A percentile compares a stretch with the other conserved stretches of the same genome.
phyloP scores from a whole-genome alignment of 2,797 vertebrate genomes.

The Falco cherrug region DNA sequence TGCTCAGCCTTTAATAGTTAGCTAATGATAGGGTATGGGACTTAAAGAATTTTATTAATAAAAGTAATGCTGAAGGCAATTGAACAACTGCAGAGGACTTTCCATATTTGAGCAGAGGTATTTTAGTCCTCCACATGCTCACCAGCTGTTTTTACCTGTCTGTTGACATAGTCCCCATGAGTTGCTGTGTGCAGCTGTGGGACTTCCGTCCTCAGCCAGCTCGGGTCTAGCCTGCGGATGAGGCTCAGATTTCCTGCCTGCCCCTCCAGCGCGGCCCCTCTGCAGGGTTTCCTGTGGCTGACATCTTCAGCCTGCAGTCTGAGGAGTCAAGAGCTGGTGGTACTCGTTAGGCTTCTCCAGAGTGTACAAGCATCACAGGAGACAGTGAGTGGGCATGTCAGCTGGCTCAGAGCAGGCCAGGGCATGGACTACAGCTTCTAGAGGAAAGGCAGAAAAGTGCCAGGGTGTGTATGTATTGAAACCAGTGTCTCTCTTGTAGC shows the following conservation, averaged over 20 bases:
- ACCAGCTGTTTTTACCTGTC: slow-evolving; percentile 49
- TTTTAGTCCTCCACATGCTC: background rate
- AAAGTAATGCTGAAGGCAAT: background rate
- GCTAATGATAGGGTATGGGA: slow-evolving; percentile 31
- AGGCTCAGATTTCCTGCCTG: slow-evolving; percentile 60
- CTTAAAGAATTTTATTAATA: background rate
- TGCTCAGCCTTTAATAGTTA: background rate
- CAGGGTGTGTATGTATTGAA: background rate
- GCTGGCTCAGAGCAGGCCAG: background rate
- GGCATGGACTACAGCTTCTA: background rate
- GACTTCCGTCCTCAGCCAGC: background rate
- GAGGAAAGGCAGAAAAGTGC: background rate
- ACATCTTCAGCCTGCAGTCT: background rate
- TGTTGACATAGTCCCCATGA: background rate
- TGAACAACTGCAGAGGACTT: background rate
- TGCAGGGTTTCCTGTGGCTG: slow-evolving; percentile 44
- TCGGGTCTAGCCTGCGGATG: background rate
- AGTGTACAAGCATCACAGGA: background rate
- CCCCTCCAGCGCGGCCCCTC: slow-evolving; percentile 45
- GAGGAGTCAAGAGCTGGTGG: background rate
- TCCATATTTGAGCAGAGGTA: background rate
- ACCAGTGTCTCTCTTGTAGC: background rate
- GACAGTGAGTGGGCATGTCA: background rate
- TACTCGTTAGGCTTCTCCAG: background rate
- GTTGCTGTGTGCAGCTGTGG: slow-evolving; percentile 28